Percentiles rank a stretch among this genome's conserved stretches.
phyloP scores from a whole-genome alignment of 2,888 invertebrate species.

The Cecidostiba fungosa region DNA sequence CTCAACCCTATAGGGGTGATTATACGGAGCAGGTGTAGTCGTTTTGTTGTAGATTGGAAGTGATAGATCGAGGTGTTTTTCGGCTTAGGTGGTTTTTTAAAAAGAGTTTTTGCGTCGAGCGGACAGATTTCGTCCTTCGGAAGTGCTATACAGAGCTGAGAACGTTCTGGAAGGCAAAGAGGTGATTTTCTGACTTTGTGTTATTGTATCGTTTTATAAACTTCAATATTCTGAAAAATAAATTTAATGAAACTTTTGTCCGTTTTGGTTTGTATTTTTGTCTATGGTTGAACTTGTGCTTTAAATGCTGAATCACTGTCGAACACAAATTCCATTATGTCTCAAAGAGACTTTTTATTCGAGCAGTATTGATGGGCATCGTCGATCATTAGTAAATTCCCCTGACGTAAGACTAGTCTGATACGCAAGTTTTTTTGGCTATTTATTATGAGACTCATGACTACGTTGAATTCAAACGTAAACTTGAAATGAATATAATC shows the following conservation, averaged over 20 bases:
- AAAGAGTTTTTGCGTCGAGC: neutral
- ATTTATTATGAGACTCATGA: neutral
- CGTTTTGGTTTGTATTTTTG: neutral
- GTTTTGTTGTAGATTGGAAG: neutral
- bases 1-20: neutral
- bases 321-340: no score
- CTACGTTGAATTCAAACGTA: neutral
- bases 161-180: neutral
- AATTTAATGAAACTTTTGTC: no score
- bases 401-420: neutral
- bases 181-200: neutral
- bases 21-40: neutral
- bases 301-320: neutral
- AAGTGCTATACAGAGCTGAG: neutral
- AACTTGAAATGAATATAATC: neutral
- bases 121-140: neutral
- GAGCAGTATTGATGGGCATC: neutral
- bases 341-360: neutral
- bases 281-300: neutral
- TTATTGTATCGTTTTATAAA: neutral
- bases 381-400: neutral
- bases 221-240: no score
- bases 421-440: neutral
- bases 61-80: neutral
- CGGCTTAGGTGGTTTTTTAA: no score